These are phyloP conservation scores for Branchinecta lindahli DNA, from an alignment of 1,140 invertebrate species.

Conservation along the genomic window DNA sequence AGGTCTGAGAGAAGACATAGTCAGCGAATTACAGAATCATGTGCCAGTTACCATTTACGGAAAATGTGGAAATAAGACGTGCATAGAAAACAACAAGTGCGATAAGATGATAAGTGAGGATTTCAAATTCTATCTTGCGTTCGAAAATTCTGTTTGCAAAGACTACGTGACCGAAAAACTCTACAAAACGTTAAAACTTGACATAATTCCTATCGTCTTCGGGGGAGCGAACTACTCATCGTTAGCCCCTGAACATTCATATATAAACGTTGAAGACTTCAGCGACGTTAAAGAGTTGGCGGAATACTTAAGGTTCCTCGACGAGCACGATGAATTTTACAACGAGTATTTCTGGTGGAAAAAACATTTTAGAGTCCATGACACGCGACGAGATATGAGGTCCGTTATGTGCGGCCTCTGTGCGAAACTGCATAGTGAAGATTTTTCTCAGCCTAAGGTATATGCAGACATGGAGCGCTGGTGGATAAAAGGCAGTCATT, in stretches of 20 bases:
- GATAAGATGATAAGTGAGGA: constrained; percentile 12
- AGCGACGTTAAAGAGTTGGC: constrained; percentile 21
- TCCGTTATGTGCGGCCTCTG: constrained; percentile 18
- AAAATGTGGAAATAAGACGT: neutral
- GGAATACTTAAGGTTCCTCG: constrained; percentile 25
- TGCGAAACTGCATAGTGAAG: constrained; percentile 16
- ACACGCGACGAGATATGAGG: constrained; percentile 13
- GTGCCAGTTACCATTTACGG: constrained; percentile 15
- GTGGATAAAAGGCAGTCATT: constrained; percentile 18
- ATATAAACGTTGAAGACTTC: constrained; percentile 28
- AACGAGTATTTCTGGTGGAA: constrained; percentile 30
- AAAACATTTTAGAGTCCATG: constrained; percentile 15
- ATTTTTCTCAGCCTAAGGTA: neutral
- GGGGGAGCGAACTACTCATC: constrained; percentile 23
- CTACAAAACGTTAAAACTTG: constrained; percentile 27
- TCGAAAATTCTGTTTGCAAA: constrained; percentile 35
- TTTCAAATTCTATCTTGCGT: constrained; percentile 38
- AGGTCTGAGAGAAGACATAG: neutral
- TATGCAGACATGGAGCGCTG: constrained; percentile 20
- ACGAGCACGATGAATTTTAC: constrained; percentile 26
- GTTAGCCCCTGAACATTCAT: constrained; percentile 29
- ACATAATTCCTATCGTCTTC: constrained; percentile 29
- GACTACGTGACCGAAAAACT: constrained; percentile 29
- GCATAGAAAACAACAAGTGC: neutral
- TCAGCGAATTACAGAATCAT: neutral